These are phyloP conservation scores for Helicoverpa armigera DNA, from an alignment of 1,140 invertebrate species.

Conservation along the genomic window DNA sequence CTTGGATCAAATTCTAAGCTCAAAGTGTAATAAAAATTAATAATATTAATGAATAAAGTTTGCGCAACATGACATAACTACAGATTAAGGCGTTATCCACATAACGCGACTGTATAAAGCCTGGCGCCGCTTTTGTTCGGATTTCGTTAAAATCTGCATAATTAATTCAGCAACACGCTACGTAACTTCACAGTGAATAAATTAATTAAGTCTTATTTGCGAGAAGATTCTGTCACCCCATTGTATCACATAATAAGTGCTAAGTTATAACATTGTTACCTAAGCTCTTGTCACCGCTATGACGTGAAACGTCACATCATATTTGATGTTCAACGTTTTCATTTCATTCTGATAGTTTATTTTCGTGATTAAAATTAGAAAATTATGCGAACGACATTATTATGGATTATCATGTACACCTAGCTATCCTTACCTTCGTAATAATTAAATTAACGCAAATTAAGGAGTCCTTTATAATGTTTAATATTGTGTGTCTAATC, in stretches of 20 bases:
- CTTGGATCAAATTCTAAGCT: neutral
- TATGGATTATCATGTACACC: neutral
- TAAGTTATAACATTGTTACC: slow-evolving; percentile 48
- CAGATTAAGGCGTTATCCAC: slow-evolving; percentile 45
- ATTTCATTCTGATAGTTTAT: slow-evolving; percentile 42
- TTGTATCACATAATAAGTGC: slow-evolving; percentile 55
- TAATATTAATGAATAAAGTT: slow-evolving; percentile 43
- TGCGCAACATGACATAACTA: slow-evolving; percentile 30
- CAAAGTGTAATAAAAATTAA: slow-evolving; percentile 32
- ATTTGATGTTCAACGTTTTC: slow-evolving; percentile 16
- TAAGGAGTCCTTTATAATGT: neutral
- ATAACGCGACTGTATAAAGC: slow-evolving; percentile 24
- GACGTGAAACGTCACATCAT: neutral
- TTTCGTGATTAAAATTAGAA: slow-evolving; percentile 1
- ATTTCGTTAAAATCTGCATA: slow-evolving; percentile 66
- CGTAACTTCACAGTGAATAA: slow-evolving; percentile 71
- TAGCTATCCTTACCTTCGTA: neutral
- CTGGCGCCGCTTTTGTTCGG: slow-evolving; percentile 44
- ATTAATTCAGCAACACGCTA: slow-evolving; percentile 72
- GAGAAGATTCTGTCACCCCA: slow-evolving; percentile 61
- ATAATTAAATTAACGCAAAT: slow-evolving; percentile 14
- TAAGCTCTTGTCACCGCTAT: slow-evolving; percentile 41
- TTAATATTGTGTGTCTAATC: neutral
- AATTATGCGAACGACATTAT: neutral
- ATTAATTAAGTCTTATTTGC: slow-evolving; percentile 73